Base-by-base conservation (phyloP, 2,113 vertebrate species). In the Rhinichthys klamathensis region DNA sequence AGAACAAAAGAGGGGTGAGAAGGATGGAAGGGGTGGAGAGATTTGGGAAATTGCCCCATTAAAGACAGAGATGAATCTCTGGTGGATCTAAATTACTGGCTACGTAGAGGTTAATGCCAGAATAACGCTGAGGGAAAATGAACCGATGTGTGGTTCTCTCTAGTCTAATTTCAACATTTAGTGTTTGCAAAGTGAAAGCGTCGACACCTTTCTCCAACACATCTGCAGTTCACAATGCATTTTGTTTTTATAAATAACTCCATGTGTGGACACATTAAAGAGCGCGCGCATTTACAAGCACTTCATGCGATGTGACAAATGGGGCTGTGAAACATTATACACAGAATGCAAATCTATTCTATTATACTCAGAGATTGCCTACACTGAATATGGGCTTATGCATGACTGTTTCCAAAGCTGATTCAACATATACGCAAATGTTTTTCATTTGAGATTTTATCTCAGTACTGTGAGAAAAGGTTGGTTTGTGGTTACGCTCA, bases 21-120 rank as follows among this genome's bases (percentile, higher is more conserved):
- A 21, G 51, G 56, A 85, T 84, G 51, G 13, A 27, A 85, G 60
- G 76, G 58, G 80, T 83, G 83, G 38, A 67, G 82, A 76, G 51
- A 74, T 75, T 80, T 84, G 75, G 61, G 69, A 84, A 67, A 56
- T 69, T 11, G 77, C 44, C 38, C 60, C 12, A 44, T 65, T 58
- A 80, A 73, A 67, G 74, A 80, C 69, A 83, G 44, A 87, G 83
- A 84, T 84, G 49, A 81, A 69, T 73, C 56, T 80, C 63, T 85
- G 61, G 78, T 41, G 61, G 56, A 85, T 25, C 16, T 54, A 81
- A 65, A 46, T 74, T 56, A 61, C 70, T 65, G 83, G 49, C 76
- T 54, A 51, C 11, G 56, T 32, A 32, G 30, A 27, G 56, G 23
- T 61, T 86, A 81, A 84, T 81, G 65, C 21, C 23, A 77, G 82